Conservation (phyloP, 2,888 invertebrate species). For the Nomada flava region DNA sequence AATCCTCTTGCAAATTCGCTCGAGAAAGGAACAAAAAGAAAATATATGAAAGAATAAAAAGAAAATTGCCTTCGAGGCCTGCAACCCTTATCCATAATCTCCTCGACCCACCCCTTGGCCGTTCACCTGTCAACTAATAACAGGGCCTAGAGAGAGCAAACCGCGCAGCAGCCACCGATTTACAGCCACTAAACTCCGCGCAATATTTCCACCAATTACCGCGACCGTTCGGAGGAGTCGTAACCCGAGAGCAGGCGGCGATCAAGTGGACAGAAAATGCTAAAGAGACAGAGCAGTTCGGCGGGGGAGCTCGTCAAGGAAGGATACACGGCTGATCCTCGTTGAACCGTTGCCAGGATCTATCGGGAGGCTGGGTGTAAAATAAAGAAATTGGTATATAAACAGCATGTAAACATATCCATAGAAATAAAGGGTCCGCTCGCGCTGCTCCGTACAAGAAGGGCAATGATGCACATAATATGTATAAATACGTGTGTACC, state of each 20-base stretch:
- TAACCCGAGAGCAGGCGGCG: background rate
- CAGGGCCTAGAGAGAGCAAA: background rate
- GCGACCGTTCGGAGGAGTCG: constrained; percentile 13
- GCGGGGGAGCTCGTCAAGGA: background rate
- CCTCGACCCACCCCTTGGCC: background rate
- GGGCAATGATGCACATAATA: background rate
- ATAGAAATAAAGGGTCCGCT: too few relatives aligned
- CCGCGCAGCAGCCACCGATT: background rate
- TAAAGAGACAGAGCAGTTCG: background rate
- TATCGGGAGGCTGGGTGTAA: too few relatives aligned
- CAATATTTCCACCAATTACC: constrained; percentile 49
- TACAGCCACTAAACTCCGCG: background rate
- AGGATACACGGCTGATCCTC: background rate
- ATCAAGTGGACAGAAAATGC: background rate
- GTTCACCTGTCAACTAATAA: background rate
- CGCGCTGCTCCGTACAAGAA: constrained; percentile 19
- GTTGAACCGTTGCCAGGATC: too few relatives aligned
- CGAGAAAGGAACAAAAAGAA: background rate
- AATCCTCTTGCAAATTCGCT: too few relatives aligned
- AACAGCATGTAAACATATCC: too few relatives aligned
- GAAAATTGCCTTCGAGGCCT: background rate
- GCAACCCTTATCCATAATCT: background rate
- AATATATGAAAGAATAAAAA: background rate
- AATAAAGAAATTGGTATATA: too few relatives aligned
- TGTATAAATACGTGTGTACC: constrained; percentile 27